A percentile compares a stretch with the other conserved stretches of the same genome.
Conservation (phyloP, 1,140 invertebrate species). For the Tribolium castaneum region DNA sequence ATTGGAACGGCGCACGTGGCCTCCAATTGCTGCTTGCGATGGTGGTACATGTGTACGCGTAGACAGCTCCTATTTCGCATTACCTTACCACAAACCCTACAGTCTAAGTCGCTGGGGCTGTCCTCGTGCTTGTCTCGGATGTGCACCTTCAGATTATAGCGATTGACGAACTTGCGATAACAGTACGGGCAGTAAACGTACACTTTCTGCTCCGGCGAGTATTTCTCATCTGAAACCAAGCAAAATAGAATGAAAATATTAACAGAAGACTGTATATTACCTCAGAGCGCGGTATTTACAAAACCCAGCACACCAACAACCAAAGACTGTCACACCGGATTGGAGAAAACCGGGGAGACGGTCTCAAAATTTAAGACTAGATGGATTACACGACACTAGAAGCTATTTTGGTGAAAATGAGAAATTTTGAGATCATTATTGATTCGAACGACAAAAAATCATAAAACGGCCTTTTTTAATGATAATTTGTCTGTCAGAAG, state of each 20-base stretch:
- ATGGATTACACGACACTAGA: background rate
- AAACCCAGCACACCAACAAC: conserved; percentile 30
- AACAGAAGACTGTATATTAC: conserved; percentile 18
- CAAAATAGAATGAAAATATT: conserved; percentile 26
- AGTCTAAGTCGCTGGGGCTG: conserved; percentile 65
- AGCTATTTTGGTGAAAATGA: background rate
- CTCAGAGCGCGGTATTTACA: conserved; percentile 23
- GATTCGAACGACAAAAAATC: too few species aligned
- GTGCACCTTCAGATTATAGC: conserved; percentile 72
- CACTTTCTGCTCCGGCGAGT: conserved; percentile 63
- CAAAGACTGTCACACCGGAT: conserved; percentile 28
- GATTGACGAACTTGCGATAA: conserved; percentile 71
- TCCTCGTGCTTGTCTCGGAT: conserved; percentile 70
- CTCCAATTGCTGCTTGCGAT: conserved; percentile 66
- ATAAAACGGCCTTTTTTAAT: too few species aligned
- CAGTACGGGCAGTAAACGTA: conserved; percentile 70
- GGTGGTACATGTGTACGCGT: conserved; percentile 71
- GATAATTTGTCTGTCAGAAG: too few species aligned
- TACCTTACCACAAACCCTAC: conserved; percentile 69
- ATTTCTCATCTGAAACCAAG: conserved; percentile 55
- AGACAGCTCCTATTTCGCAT: conserved; percentile 71
- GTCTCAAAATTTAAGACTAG: background rate
- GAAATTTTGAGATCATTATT: background rate
- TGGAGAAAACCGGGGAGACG: conserved; percentile 1
- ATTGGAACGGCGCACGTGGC: background rate